Evolutionary conservation across 1,140 invertebrate species (phyloP).

Genomic region (Portunus trituberculatus): DNA sequence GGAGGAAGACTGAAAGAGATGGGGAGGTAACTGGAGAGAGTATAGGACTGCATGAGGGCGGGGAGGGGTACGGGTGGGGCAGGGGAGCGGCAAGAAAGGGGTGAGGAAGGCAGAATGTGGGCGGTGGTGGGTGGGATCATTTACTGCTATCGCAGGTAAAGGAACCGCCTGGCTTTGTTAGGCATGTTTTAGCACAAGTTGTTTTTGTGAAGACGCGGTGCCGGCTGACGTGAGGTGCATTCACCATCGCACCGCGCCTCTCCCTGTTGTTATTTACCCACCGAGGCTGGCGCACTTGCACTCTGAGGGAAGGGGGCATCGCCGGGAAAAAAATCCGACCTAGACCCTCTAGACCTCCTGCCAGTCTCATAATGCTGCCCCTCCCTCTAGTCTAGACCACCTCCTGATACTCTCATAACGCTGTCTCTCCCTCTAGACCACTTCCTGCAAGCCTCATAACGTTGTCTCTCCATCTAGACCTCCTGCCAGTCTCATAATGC

Average conservation of each 20-base stretch:
- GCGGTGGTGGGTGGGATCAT: not conserved
- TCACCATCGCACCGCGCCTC: not conserved
- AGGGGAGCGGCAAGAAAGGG: not conserved
- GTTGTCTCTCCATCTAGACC: too few relatives aligned
- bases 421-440: too few relatives aligned
- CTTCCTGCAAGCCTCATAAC: too few relatives aligned
- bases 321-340: not conserved
- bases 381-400: too few relatives aligned
- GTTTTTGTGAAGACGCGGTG: not conserved
- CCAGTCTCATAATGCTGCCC: too few relatives aligned
- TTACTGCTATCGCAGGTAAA: not conserved
- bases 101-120: not conserved
- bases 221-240: not conserved
- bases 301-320: not conserved
- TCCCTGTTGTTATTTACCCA: not conserved
- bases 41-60: not conserved
- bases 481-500: too few relatives aligned
- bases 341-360: too few relatives aligned
- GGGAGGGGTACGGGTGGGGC: too few relatives aligned
- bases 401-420: too few relatives aligned
- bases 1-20: too few relatives aligned
- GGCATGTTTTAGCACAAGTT: not conserved
- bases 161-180: slow-evolving; percentile 7
- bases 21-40: too few relatives aligned
- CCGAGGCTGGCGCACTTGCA: not conserved